Percentiles rank a stretch among this genome's conserved stretches.
Evolutionary conservation across 1,140 invertebrate species (phyloP).

Genomic region (Euschistus heros): DNA sequence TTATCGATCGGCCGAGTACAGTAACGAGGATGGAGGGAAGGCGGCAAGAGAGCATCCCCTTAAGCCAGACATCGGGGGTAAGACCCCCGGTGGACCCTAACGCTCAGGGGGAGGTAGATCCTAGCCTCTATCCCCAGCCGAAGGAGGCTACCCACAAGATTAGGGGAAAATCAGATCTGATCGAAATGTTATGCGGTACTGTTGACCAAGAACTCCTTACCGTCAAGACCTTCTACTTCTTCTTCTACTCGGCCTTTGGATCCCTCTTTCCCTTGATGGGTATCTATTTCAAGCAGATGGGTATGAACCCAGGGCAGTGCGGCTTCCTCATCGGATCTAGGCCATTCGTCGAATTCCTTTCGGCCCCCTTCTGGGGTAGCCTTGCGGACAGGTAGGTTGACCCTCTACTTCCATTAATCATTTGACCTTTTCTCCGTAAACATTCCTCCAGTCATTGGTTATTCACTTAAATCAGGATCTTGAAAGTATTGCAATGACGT

Average conservation of each 20-base stretch:
- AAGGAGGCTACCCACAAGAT: slow-evolving; percentile 84
- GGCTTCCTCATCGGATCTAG: slow-evolving; percentile 83
- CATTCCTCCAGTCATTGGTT: too few relatives aligned
- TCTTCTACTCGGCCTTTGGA: slow-evolving; percentile 98
- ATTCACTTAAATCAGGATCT: too few relatives aligned
- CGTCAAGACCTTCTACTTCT: slow-evolving; percentile 96
- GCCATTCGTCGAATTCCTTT: slow-evolving; percentile 95
- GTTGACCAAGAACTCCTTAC: slow-evolving; percentile 82
- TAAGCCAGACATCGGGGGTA: slow-evolving; percentile 32
- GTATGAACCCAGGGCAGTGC: slow-evolving; percentile 92
- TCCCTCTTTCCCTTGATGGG: slow-evolving; percentile 96
- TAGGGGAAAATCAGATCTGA: slow-evolving; percentile 66
- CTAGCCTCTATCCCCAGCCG: slow-evolving; percentile 56
- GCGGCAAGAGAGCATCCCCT: slow-evolving; percentile 21
- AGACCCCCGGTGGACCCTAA: slow-evolving; percentile 61
- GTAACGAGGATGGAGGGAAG: too few relatives aligned
- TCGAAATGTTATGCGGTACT: slow-evolving; percentile 71
- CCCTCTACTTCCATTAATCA: not conserved
- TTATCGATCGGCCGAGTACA: too few relatives aligned
- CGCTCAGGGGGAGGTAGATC: slow-evolving; percentile 63
- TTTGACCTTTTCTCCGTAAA: too few relatives aligned
- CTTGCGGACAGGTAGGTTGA: slow-evolving; percentile 69
- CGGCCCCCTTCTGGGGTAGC: slow-evolving; percentile 94
- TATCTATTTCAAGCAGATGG: slow-evolving; percentile 97
- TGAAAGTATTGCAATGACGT: too few relatives aligned